A percentile compares a stretch with the other conserved stretches of the same genome.
These are phyloP conservation scores for Fragum fragum DNA, from an alignment of 2,888 invertebrate species.

Conservation along the genomic window DNA sequence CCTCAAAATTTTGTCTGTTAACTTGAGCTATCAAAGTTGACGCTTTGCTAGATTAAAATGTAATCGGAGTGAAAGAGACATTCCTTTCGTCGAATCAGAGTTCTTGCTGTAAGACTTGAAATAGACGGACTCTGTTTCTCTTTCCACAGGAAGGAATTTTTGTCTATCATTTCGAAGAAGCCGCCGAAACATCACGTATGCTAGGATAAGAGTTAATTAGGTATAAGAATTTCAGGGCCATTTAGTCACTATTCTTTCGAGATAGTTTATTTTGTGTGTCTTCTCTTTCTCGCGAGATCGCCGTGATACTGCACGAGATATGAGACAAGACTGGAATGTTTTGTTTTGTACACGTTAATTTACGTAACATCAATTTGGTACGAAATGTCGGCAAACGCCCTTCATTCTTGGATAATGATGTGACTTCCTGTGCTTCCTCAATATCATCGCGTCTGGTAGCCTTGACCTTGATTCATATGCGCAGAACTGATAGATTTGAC, in stretches of 20 bases:
- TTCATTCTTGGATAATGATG: constrained; percentile 3
- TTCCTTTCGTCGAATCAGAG: too few relatives aligned
- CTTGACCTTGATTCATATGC: too few relatives aligned
- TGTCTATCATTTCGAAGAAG: too few relatives aligned
- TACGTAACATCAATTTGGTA: not conserved
- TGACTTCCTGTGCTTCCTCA: not conserved
- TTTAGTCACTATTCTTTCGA: constrained; percentile 11
- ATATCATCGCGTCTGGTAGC: not conserved
- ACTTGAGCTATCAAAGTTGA: too few relatives aligned
- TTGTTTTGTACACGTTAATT: not conserved
- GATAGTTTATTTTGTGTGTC: constrained; percentile 8
- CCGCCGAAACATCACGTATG: too few relatives aligned
- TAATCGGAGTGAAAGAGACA: too few relatives aligned
- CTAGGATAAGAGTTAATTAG: not conserved
- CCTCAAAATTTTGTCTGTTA: too few relatives aligned
- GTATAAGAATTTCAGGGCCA: not conserved
- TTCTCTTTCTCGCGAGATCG: constrained; percentile 10
- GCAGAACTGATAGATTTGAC: too few relatives aligned
- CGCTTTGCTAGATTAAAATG: too few relatives aligned
- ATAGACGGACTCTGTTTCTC: too few relatives aligned
- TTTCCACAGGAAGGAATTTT: too few relatives aligned
- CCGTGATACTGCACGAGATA: not conserved
- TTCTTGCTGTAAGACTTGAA: too few relatives aligned
- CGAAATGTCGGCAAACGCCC: constrained; percentile 2
- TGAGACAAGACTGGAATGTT: not conserved